These are phyloP conservation scores for Didymodactylos carnosus DNA, from an alignment of 2,888 invertebrate species.

Conservation along the genomic window DNA sequence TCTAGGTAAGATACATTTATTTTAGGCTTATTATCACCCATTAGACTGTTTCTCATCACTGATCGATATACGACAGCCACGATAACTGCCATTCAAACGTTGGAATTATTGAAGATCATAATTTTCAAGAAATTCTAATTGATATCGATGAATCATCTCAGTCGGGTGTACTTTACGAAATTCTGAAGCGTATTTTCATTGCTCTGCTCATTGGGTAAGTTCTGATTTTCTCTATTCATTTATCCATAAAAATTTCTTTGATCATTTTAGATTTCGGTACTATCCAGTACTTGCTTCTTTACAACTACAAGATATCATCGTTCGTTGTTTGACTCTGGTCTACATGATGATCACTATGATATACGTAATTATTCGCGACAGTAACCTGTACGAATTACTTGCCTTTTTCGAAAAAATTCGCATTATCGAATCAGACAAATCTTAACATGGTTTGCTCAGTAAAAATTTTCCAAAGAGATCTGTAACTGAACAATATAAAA, in stretches of 20 bases:
- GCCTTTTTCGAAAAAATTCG: not conserved
- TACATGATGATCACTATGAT: not conserved
- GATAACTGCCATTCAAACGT: not conserved
- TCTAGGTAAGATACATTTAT: not conserved
- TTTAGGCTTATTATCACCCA: not conserved
- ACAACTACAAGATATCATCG: not conserved
- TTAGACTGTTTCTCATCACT: not conserved
- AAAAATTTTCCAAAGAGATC: not conserved
- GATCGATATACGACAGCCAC: not conserved
- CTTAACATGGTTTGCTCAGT: not conserved
- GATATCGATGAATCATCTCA: not conserved
- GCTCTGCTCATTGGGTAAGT: not conserved
- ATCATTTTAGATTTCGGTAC: not conserved
- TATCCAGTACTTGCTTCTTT: not conserved
- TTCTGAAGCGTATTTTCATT: not conserved
- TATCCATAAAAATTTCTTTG: not conserved
- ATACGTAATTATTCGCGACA: not conserved
- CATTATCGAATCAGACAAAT: not conserved
- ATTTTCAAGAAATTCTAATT: not conserved
- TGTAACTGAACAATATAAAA: not conserved
- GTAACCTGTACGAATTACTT: not conserved
- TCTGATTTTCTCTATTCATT: not conserved
- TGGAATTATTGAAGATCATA: not conserved
- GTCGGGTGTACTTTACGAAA: not conserved
- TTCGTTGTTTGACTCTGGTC: not conserved